A percentile compares a stretch with the other conserved stretches of the same genome.
Conservation (phyloP, 2,113 vertebrate species). For the Cyprichromis sp. region DNA sequence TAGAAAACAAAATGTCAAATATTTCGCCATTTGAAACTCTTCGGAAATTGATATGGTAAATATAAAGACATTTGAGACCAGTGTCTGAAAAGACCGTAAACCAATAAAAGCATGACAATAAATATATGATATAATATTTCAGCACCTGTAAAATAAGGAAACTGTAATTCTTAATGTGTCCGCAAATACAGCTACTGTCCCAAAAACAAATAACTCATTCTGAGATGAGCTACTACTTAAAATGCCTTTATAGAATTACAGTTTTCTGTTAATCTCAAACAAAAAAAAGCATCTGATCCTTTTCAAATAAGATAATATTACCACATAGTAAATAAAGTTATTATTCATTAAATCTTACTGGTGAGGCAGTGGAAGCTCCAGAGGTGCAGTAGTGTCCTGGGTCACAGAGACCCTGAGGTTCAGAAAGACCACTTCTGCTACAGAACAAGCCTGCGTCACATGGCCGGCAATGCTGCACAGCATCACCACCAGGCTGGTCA, state of each 20-base stretch:
- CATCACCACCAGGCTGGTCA: conserved; percentile 55
- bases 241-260: not conserved
- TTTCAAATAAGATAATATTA: not conserved
- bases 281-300: not conserved
- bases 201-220: not conserved
- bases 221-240: not conserved
- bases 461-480: conserved; percentile 66
- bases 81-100: not conserved
- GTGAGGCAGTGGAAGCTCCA: conserved; percentile 70
- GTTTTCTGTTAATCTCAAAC: not conserved
- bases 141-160: not conserved
- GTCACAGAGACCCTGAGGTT: conserved; percentile 75
- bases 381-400: conserved; percentile 73
- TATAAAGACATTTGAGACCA: not conserved
- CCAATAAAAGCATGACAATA: not conserved
- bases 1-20: not conserved
- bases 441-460: conserved; percentile 82
- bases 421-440: conserved; percentile 66
- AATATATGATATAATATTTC: not conserved
- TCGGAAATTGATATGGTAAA: not conserved
- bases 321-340: not conserved
- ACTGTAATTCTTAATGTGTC: not conserved
- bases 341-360: conserved; percentile 63
- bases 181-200: not conserved
- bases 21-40: not conserved